Conservation (phyloP, 2,797 vertebrate genomes). For the Silurus aristotelis region DNA sequence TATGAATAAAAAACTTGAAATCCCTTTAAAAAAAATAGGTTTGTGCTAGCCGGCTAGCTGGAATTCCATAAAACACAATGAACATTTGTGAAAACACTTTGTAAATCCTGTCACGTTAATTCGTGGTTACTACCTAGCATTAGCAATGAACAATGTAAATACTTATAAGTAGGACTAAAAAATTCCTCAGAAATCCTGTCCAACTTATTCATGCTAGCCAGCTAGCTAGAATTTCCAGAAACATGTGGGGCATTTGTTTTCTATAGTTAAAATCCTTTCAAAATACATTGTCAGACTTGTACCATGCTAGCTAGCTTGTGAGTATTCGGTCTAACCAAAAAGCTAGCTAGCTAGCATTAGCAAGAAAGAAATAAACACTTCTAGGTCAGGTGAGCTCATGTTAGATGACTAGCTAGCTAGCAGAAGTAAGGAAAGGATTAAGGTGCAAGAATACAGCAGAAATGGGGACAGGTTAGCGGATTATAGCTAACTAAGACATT, state of each 20-base stretch:
- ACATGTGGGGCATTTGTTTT: neutral
- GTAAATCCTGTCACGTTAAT: neutral
- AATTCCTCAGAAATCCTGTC: neutral
- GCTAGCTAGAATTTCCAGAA: neutral
- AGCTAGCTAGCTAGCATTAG: neutral
- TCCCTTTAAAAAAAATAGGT: no score
- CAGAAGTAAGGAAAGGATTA: neutral
- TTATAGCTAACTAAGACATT: neutral
- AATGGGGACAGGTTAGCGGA: neutral
- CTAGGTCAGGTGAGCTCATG: neutral
- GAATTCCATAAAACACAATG: no score
- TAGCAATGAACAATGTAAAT: neutral
- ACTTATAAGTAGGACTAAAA: neutral
- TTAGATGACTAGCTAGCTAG: neutral
- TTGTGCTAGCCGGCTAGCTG: no score
- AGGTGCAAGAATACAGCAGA: neutral
- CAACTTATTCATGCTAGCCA: neutral
- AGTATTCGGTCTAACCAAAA: no score
- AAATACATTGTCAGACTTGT: no score
- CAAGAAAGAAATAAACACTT: neutral
- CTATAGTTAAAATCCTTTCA: neutral
- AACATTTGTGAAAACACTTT: neutral
- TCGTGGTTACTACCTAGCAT: neutral
- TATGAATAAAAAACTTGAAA: neutral
- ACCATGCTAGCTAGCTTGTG: no score